Evolutionary conservation across 2,797 vertebrate species (phyloP).

Genomic region (Coregonus ussuriensis): DNA sequence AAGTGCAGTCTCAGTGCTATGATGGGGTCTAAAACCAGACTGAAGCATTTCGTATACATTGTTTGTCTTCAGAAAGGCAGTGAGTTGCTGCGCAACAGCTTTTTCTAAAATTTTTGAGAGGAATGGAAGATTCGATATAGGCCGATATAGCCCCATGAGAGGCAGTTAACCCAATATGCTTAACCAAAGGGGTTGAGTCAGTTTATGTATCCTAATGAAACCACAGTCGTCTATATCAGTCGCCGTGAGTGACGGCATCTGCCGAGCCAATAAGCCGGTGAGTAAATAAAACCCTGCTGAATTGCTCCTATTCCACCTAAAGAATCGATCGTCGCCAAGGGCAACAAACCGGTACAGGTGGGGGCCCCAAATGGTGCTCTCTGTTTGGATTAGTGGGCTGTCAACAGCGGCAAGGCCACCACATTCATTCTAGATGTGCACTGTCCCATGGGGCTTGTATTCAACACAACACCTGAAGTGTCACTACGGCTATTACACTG

Average conservation of each 20-base stretch:
- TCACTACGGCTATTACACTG: not conserved
- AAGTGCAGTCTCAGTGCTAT: no score
- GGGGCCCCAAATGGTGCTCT: not conserved
- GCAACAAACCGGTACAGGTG: slow-evolving; percentile 19
- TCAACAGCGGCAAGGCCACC: slow-evolving; percentile 9
- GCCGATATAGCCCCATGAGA: no score
- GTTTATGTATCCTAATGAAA: not conserved
- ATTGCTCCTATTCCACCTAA: slow-evolving; percentile 24
- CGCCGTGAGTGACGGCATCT: not conserved
- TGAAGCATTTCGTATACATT: no score
- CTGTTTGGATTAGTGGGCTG: slow-evolving; percentile 31
- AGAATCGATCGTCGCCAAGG: slow-evolving; percentile 36
- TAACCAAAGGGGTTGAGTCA: not conserved
- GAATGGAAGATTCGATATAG: no score
- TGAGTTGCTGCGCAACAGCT: no score
- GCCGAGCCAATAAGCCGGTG: not conserved
- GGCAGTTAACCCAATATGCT: no score
- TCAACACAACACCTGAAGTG: not conserved
- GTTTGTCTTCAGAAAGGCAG: no score
- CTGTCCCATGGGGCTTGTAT: not conserved
- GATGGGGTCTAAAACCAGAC: no score
- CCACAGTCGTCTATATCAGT: not conserved
- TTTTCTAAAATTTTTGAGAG: no score
- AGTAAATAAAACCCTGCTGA: slow-evolving; percentile 33
- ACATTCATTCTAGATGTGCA: not conserved